These are phyloP conservation scores for Astropecten irregularis DNA, from an alignment of 53 echinoderm and acorn worm species.

Conservation along the genomic window DNA sequence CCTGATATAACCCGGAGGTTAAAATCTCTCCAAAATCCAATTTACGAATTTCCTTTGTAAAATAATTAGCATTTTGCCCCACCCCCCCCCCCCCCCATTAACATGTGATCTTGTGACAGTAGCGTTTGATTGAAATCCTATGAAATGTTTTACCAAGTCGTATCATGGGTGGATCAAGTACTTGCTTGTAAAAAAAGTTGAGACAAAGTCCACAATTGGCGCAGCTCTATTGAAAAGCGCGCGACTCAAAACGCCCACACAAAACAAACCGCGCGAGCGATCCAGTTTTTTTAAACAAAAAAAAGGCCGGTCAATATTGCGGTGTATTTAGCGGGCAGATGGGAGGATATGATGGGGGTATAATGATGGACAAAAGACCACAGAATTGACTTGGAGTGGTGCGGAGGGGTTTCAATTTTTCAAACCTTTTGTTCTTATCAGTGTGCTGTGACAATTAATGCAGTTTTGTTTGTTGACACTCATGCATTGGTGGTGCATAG, in stretches of 20 bases:
- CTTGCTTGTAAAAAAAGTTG: neutral
- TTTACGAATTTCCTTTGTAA: too few relatives aligned
- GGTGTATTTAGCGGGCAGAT: constrained; percentile 7
- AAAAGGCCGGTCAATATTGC: too few relatives aligned
- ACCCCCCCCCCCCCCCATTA: too few relatives aligned
- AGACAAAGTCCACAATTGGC: constrained; percentile 34
- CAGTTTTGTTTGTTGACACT: constrained; percentile 40
- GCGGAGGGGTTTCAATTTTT: neutral
- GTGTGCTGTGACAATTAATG: constrained; percentile 32
- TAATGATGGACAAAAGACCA: constrained; percentile 34
- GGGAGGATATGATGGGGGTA: neutral
- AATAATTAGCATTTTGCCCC: too few relatives aligned
- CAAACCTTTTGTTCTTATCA: constrained; percentile 20
- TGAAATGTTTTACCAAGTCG: constrained; percentile 13
- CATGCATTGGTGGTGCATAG: constrained; percentile 39
- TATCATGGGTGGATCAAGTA: neutral
- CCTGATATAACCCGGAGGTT: too few relatives aligned
- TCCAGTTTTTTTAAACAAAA: too few relatives aligned
- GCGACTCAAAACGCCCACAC: too few relatives aligned
- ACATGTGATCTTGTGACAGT: too few relatives aligned
- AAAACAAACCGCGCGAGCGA: too few relatives aligned
- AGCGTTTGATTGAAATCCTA: too few relatives aligned
- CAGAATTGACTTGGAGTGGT: constrained; percentile 19
- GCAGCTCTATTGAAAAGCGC: neutral
- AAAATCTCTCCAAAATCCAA: too few relatives aligned